Percentiles rank a stretch among this genome's conserved stretches.
Evolutionary conservation across 2,888 invertebrate species (phyloP).

Genomic region (Apodemia hepburni): DNA sequence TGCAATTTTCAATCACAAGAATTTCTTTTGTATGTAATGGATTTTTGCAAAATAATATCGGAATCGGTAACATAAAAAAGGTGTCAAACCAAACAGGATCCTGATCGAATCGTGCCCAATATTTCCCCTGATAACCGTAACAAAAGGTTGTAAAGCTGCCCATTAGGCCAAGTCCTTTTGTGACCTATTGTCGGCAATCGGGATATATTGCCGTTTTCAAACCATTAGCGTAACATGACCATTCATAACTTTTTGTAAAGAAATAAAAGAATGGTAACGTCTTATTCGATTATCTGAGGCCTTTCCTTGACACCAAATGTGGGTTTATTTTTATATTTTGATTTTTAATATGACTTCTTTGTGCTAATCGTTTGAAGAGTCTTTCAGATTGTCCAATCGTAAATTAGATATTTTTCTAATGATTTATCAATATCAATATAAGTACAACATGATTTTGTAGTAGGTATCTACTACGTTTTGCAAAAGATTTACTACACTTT

Average conservation of each 20-base stretch:
- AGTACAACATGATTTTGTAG: too few species aligned
- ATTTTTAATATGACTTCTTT: too few species aligned
- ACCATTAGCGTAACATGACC: conserved; percentile 1
- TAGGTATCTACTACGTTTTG: too few species aligned
- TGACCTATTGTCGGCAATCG: conserved; percentile 1
- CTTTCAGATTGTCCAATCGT: too few species aligned
- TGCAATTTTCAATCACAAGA: too few species aligned
- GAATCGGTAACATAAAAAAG: not conserved
- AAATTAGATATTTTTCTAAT: too few species aligned
- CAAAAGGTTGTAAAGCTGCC: conserved; percentile 1
- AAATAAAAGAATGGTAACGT: not conserved
- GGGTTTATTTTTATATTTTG: not conserved
- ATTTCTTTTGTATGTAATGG: too few species aligned
- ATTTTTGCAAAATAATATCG: too few species aligned
- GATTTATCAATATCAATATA: too few species aligned
- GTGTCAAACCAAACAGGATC: not conserved
- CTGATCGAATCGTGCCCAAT: not conserved
- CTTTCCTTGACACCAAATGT: not conserved
- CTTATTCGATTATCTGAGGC: not conserved
- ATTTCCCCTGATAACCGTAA: not conserved
- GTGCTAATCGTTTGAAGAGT: too few species aligned
- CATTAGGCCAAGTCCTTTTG: conserved; percentile 1
- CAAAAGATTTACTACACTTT: too few species aligned
- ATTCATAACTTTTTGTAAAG: not conserved
- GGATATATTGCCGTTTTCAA: conserved; percentile 4